Conservation (phyloP, 23 tunicate genomes). For the Botrylloides violaceus region DNA sequence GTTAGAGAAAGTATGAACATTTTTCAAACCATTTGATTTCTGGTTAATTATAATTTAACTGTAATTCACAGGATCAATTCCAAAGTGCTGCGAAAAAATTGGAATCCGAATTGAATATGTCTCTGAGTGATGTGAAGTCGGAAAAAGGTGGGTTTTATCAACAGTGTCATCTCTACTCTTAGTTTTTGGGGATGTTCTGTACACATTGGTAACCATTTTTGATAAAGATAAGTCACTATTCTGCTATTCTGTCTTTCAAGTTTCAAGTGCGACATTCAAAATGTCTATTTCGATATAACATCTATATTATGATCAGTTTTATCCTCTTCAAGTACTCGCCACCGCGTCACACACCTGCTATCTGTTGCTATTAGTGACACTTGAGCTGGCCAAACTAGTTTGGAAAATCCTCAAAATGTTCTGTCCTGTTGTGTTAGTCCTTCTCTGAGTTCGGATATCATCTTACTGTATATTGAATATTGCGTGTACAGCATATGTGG, state of each 20-base stretch:
- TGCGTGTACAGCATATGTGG: too few species aligned
- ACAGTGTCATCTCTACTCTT: too few species aligned
- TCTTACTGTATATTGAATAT: too few species aligned
- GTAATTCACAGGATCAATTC: slow-evolving; percentile 44
- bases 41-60: neutral
- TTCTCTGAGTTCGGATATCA: too few species aligned
- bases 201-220: too few species aligned
- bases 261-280: too few species aligned
- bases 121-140: slow-evolving; percentile 36
- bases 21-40: neutral
- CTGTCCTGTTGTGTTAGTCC: neutral
- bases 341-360: neutral
- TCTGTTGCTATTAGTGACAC: neutral
- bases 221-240: too few species aligned
- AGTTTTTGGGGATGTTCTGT: too few species aligned
- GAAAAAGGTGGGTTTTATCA: slow-evolving; percentile 60
- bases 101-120: slow-evolving; percentile 39
- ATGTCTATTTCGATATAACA: too few species aligned
- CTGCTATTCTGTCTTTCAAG: too few species aligned
- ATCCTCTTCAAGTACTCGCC: neutral
- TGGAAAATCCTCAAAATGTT: neutral
- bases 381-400: neutral
- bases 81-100: slow-evolving; percentile 39
- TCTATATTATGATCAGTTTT: too few species aligned
- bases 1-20: slow-evolving; percentile 42